Evolutionary conservation across 2,888 invertebrate genomes (phyloP).

Genomic region (Epistrophe grossulariae): DNA sequence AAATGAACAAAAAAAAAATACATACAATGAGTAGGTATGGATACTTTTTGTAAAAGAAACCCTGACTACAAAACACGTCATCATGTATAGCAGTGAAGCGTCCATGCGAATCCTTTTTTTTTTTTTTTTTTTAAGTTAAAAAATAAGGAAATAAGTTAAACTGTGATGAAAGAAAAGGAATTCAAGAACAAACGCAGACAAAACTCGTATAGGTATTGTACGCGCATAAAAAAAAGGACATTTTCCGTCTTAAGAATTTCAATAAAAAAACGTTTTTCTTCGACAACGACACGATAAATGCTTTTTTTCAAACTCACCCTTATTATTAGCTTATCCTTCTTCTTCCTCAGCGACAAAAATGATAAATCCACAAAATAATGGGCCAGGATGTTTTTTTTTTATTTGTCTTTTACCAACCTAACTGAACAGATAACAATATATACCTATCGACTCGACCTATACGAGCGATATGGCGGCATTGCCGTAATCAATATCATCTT

Average conservation of each 20-base stretch:
- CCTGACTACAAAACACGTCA: not conserved
- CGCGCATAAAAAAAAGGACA: conserved; percentile 22
- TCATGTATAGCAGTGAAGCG: conserved; percentile 23
- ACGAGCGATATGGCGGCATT: conserved; percentile 1
- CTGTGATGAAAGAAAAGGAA: not conserved
- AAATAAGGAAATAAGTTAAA: not conserved
- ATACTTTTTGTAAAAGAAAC: not conserved
- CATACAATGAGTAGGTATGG: no score
- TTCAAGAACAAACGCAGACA: not conserved
- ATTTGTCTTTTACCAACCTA: not conserved
- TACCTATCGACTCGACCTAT: not conserved
- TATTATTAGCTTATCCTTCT: conserved; percentile 11
- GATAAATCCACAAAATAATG: conserved; percentile 33
- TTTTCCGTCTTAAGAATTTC: conserved; percentile 4
- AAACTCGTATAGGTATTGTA: not conserved
- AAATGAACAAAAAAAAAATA: no score
- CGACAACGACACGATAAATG: conserved; percentile 36
- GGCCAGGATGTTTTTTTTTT: not conserved
- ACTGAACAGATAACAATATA: conserved; percentile 5
- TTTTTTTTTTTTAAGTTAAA: no score
- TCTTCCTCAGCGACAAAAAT: conserved; percentile 2
- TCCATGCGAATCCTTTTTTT: conserved; percentile 15
- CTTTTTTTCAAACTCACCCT: conserved; percentile 31
- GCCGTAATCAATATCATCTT: conserved; percentile 26
- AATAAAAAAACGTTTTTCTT: conserved; percentile 41